Evolutionary conservation across 2,797 vertebrate genomes (phyloP), one percentile per base, ranked within the genome.

Genomic region (Erethizon dorsatum): DNA sequence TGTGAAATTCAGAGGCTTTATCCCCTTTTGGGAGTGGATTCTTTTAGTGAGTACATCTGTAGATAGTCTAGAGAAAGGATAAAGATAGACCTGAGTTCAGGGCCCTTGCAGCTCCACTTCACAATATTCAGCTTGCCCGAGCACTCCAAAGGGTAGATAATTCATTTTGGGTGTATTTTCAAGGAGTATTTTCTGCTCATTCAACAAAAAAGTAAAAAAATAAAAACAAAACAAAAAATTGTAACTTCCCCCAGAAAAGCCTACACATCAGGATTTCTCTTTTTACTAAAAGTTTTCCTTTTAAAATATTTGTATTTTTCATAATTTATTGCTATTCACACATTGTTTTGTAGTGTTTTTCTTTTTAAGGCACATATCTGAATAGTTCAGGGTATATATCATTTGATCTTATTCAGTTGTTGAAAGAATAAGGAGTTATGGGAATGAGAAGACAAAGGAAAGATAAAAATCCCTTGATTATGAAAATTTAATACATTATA

Each of bases 261-360:
- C 15, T 85, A 26, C 12, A 57, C 4, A 47, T 71, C 6, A 56
- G 26, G 78, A 61, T 69, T 26, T 92, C 22, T 84, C 5, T 59
- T 73, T 94, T 86, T n/a, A n/a, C 9, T 93, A 28, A 92, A 37
- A 78, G 28, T n/a, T 88, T 91, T 69, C 11, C 26, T 79, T 73
- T 88, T 78, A 69, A 69, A 69, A 61, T 83, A 41, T 5, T 26
- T 86, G 1, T 47, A 17, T 83, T 93, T 85, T 89, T 59, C 26
- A 33, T 90, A 82, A 33, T 31, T 26, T 82, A 8, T 63, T 90
- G 52, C 18, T 47, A n/a, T 67, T 20, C 41, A 56, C n/a, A 79
- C n/a, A 15, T 15, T 22, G 52, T 77, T 47, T 61, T 79, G 31
- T 18, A 52, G 0, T 50, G n/a, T 12, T 57, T 52, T 28, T 0